Conservation (phyloP, 2,797 vertebrate genomes). For the Pangasius krempfi region DNA sequence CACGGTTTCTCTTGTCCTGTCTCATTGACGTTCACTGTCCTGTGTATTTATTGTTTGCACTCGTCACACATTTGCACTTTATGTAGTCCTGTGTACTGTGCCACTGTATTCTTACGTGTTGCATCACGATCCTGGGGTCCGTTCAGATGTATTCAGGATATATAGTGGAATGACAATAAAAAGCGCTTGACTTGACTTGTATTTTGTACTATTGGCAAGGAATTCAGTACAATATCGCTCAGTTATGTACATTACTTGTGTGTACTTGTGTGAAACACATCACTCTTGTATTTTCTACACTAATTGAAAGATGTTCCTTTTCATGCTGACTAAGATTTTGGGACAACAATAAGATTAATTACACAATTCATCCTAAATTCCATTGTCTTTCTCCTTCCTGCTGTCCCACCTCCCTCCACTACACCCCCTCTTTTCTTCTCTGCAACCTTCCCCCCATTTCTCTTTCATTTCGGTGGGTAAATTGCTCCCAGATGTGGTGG, state of each 20-base stretch:
- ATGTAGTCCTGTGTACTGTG: neutral
- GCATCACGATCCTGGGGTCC: neutral
- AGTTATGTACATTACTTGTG: neutral
- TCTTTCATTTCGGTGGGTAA: slow-evolving; percentile 51
- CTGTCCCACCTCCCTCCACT: neutral
- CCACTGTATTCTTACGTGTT: neutral
- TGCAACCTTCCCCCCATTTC: slow-evolving; percentile 18
- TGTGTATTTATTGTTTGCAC: neutral
- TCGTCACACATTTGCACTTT: neutral
- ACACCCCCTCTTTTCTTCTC: slow-evolving; percentile 33
- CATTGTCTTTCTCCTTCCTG: slow-evolving; percentile 27
- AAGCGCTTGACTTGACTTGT: neutral
- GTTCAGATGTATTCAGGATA: no score
- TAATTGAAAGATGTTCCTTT: neutral
- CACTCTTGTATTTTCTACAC: neutral
- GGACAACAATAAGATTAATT: neutral
- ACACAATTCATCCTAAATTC: neutral
- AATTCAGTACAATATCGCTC: neutral
- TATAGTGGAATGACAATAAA: neutral
- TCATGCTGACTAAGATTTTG: neutral
- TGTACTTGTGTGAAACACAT: neutral
- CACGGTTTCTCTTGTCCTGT: neutral
- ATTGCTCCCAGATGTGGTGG: slow-evolving; percentile 71
- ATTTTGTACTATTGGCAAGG: neutral
- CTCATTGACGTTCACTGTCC: neutral